Base-by-base conservation (phyloP, 1,140 invertebrate species). In the Adelges cooleyi region DNA sequence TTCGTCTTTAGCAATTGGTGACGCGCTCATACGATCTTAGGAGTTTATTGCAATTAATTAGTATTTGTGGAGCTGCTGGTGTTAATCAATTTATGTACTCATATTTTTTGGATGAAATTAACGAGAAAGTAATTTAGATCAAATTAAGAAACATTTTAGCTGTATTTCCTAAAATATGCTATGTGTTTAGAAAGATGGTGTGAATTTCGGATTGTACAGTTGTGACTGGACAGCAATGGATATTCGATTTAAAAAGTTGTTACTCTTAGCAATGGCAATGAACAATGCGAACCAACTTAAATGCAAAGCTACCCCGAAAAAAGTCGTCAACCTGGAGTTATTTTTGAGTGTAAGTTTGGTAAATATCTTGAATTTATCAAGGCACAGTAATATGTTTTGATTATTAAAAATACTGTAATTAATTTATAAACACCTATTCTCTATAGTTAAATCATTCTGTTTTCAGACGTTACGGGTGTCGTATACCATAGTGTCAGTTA, bases 171-270 rank as follows among this genome's bases (percentile, higher is more conserved):
- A 6, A n/a, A n/a, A 6, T 33, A 11, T 11, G 29, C 11, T 6
- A 5, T 33, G 29, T 5, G 5, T 33, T 33, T 25, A 59, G 54
- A 59, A 44, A 46, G 54, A 59, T 17, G 38, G 15, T 13, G 23
- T 59, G 1, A 59, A 59, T 40, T 46, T 46, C 27, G 54, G 54
- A 46, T 18, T 59, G 13, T 59, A 59, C 54, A 59, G 54, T 27
- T 17, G 40, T 29, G 29, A 44, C 42, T 59, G 54, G 54, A 59
- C 38, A 8, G 5, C 3, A 10, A 44, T 27, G 38, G 23, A 44
- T 20, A 46, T 44, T 5, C 23, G 27, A 18, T 25, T 59, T 8
- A 27, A 59, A 59, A 44, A 29, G 27, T 5, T 44, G 5, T 44
- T 59, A n/a, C 8, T 59, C 11, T 27, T 27, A 40, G 23, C 38